phyloP scores from a whole-genome alignment of 2,797 vertebrate species.

The Huso huso region DNA sequence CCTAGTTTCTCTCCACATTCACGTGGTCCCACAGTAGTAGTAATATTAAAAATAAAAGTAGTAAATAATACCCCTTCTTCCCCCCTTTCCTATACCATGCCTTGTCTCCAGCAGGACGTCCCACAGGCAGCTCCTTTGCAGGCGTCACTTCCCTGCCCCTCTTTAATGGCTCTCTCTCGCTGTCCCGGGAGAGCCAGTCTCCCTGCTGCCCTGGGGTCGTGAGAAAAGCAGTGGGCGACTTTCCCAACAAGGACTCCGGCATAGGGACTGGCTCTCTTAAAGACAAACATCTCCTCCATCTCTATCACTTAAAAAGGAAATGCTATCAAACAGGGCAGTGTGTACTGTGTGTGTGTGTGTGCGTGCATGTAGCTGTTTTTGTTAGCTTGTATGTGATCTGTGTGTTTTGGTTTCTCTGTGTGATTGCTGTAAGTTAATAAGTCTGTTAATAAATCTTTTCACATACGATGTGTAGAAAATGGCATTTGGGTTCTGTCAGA shows the following conservation, averaged over 20 bases:
- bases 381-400: not conserved
- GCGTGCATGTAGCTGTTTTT: not conserved
- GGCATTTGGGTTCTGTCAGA: too few species aligned
- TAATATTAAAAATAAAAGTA: too few species aligned
- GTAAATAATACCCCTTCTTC: too few species aligned
- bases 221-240: conserved; percentile 74
- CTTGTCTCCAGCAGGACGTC: conserved; percentile 11
- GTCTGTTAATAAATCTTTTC: too few species aligned
- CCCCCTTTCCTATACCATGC: not conserved
- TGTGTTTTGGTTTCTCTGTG: conserved; percentile 5
- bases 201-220: conserved; percentile 67
- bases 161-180: conserved; percentile 29
- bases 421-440: too few species aligned
- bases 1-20: too few species aligned
- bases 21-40: too few species aligned
- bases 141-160: conserved; percentile 22
- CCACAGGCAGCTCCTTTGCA: conserved; percentile 13
- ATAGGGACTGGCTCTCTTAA: conserved; percentile 44
- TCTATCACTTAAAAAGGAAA: conserved; percentile 14
- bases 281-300: conserved; percentile 34
- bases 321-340: not conserved
- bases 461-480: too few species aligned
- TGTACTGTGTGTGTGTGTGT: not conserved
- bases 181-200: conserved; percentile 40
- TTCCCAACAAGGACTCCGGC: conserved; percentile 63